Conservation (phyloP, 2,888 invertebrate genomes). For the Tenthredo livida region DNA sequence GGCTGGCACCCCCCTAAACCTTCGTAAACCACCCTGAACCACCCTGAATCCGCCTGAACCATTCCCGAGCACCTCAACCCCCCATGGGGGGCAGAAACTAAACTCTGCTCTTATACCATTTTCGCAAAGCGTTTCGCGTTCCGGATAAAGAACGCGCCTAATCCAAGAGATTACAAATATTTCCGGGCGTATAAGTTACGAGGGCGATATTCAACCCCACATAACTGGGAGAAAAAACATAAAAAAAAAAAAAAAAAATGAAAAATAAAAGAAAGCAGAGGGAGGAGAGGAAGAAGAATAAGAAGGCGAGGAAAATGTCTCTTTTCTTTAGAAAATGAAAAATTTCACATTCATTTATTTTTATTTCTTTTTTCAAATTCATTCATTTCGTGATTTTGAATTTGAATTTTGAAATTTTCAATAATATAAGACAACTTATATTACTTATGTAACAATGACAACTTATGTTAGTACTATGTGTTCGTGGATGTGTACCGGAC, state of each 20-base stretch:
- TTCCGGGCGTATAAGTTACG: conserved; percentile 37
- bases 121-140: conserved; percentile 40
- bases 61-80: conserved; percentile 24
- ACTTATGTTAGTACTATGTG: background rate
- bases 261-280: background rate
- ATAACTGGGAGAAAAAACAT: background rate
- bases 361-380: background rate
- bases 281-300: background rate
- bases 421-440: no score
- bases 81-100: conserved; percentile 11
- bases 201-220: conserved; percentile 18
- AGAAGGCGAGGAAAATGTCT: background rate
- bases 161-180: conserved; percentile 37
- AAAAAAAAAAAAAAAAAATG: background rate
- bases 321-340: background rate
- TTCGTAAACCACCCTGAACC: conserved; percentile 42
- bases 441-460: no score
- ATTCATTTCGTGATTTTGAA: no score
- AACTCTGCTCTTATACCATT: conserved; percentile 44
- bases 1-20: conserved; percentile 34
- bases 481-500: background rate
- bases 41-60: conserved; percentile 42
- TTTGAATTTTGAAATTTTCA: no score
- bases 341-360: background rate
- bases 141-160: conserved; percentile 41